Evolutionary conservation across 2,113 vertebrate genomes (phyloP), one percentile per base, ranked within the genome.

Genomic region (Camelus bactrianus): DNA sequence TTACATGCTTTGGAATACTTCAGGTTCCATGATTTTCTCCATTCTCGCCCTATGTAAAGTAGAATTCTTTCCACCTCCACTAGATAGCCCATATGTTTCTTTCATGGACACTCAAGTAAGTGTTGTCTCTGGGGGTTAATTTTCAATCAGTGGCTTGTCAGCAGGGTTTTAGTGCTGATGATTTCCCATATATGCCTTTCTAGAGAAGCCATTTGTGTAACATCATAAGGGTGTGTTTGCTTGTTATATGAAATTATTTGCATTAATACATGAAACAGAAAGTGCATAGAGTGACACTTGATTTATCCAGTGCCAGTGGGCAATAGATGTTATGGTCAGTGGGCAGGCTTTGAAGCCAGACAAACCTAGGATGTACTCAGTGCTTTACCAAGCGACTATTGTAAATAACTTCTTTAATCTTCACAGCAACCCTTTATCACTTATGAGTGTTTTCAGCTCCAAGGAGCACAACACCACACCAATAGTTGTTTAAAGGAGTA

Each of bases 111-210:
- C 8, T 46, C 28, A 73, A 22, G 22, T 13, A 20, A 26, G 20
- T 30, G 13, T 30, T 73, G 5, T 48, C 19, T 81, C 65, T 65
- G 24, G 20, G 24, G 1, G 10, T 30, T 35, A 12, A 30, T 52
- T 83, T 76, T 60, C 69, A 58, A 3, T 64, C 20, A 46, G 3
- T 20, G 58, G 64, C 50, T 70, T 89, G 30, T 54, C 42, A 58
- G 32, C 19, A 70, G 26, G 70, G 84, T 28, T 69, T n/a, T 2
- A 35, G 24, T 58, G 72, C 32, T 54, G 95, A 95, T 89, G 91
- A 94, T 90, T 96, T 96, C 97, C 96, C 92, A 93, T 83, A 93
- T 97, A 70, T 90, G 86, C 81, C 54, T 97, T 97, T 92, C 75
- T 95, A 91, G 84, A 92, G 92, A 90, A 86, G 79, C 88, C 94